These are phyloP conservation scores for Xestia xanthographa DNA, from an alignment of 2,888 invertebrate genomes.

Conservation along the genomic window DNA sequence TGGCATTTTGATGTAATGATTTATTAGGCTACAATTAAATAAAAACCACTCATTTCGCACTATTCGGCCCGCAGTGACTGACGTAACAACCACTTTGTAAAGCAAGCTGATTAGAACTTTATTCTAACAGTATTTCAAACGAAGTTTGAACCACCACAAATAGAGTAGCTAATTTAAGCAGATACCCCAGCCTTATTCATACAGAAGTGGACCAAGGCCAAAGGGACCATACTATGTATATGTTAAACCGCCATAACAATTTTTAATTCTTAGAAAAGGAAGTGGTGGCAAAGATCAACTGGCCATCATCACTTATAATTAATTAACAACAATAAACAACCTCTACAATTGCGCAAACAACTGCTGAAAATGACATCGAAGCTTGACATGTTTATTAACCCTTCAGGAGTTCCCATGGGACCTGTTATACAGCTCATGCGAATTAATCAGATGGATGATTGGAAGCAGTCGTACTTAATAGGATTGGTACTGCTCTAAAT, in stretches of 20 bases:
- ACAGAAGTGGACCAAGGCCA: neutral
- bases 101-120: no score
- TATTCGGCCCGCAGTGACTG: no score
- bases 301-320: constrained; percentile 40
- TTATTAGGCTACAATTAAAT: no score
- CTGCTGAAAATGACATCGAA: constrained; percentile 46
- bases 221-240: constrained; percentile 1
- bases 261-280: constrained; percentile 49
- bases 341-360: constrained; percentile 46
- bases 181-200: no score
- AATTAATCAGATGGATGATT: neutral
- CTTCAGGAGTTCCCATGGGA: constrained; percentile 60
- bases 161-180: no score
- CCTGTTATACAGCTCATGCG: constrained; percentile 30
- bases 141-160: no score
- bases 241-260: constrained; percentile 29
- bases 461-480: neutral
- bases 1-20: no score
- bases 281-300: constrained; percentile 52
- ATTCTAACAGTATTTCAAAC: no score
- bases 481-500: neutral
- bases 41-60: no score
- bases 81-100: no score
- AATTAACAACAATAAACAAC: constrained; percentile 42
- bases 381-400: constrained; percentile 65